These are phyloP conservation scores for Montipora foliosa DNA, from an alignment of 64 coral and sea anemone species.

Conservation along the genomic window DNA sequence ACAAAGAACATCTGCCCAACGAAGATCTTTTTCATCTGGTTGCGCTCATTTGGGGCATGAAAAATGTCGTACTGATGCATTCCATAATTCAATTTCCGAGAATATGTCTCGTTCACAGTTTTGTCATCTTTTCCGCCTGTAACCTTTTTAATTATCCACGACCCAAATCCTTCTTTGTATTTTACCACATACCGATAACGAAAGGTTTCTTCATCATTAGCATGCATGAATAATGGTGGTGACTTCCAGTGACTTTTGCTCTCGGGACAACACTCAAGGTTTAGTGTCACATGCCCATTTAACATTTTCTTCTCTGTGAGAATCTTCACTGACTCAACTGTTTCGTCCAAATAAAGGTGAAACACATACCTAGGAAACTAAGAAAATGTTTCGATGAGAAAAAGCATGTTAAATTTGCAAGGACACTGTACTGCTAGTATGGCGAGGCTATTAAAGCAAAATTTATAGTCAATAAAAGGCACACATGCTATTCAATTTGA, in stretches of 20 bases:
- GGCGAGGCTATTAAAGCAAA: too few relatives aligned
- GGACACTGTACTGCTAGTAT: too few relatives aligned
- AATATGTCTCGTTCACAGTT: not conserved
- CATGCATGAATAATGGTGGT: not conserved
- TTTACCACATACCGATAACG: conserved; percentile 37
- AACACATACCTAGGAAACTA: conserved; percentile 11
- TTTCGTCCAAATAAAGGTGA: conserved; percentile 36
- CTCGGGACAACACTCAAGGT: not conserved
- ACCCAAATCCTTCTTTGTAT: not conserved
- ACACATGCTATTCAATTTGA: too few relatives aligned
- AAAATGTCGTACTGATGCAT: conserved; percentile 64
- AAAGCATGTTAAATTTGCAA: too few relatives aligned
- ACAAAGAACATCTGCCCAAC: conserved; percentile 42
- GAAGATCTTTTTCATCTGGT: not conserved
- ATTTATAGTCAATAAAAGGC: too few relatives aligned
- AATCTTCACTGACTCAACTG: conserved; percentile 19
- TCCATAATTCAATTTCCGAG: not conserved
- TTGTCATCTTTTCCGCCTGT: not conserved
- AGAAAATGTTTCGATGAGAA: too few relatives aligned
- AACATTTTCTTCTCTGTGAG: conserved; percentile 24
- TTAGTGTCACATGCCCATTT: not conserved
- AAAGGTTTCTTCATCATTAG: not conserved
- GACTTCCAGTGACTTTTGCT: conserved; percentile 33
- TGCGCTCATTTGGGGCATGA: not conserved
- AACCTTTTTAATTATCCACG: not conserved